phyloP scores from a whole-genome alignment of 92 coral and sea anemone genomes.

The Phenganax subtilis region DNA sequence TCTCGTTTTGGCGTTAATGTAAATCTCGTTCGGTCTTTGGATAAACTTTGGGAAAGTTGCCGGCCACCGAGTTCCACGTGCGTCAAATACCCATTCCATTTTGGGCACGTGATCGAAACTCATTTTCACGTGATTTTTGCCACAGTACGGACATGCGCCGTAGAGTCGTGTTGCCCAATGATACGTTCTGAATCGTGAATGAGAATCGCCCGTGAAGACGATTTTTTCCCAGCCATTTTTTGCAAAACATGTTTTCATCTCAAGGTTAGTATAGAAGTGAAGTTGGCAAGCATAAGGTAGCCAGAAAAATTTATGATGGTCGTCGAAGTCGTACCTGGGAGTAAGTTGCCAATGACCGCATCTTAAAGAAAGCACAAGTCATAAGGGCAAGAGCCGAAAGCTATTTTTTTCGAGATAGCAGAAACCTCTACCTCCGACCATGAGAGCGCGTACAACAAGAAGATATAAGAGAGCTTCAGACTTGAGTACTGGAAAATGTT shows the following conservation, averaged over 20 bases:
- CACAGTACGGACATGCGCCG: conserved; percentile 83
- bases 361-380: background rate
- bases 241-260: conserved; percentile 89
- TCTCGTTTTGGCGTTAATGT: conserved; percentile 73
- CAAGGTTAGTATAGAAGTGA: conserved; percentile 80
- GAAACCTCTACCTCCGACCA: too few species aligned
- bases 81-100: conserved; percentile 97
- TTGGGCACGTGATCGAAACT: conserved; percentile 91
- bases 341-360: conserved; percentile 82
- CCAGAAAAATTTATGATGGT: conserved; percentile 90
- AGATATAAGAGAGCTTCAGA: too few species aligned
- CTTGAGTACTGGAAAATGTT: too few species aligned
- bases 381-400: too few species aligned
- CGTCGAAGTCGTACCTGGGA: conserved; percentile 77
- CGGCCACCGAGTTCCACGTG: conserved; percentile 99
- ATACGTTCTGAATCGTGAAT: conserved; percentile 90
- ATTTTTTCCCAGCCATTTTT: conserved; percentile 80
- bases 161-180: conserved; percentile 95
- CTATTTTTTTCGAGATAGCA: too few species aligned
- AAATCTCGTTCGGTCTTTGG: conserved; percentile 71
- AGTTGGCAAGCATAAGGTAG: conserved; percentile 84
- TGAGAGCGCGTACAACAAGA: too few species aligned
- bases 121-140: conserved; percentile 85
- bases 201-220: conserved; percentile 98
- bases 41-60: conserved; percentile 71